Base-by-base conservation (phyloP, 2,888 invertebrate genomes). In the Tanytarsus gracilentus region DNA sequence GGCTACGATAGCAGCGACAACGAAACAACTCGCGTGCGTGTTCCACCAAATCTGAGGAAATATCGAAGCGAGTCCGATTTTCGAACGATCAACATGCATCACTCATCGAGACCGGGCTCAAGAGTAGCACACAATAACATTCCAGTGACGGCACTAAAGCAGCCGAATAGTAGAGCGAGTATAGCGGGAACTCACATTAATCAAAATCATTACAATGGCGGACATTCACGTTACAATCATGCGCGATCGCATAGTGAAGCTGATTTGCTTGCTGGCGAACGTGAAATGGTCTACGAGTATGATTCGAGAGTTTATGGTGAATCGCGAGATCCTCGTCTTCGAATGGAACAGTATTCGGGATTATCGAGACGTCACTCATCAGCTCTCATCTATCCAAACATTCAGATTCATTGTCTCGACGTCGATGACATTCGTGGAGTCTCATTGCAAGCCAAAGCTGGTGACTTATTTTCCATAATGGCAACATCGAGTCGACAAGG, bases 1-100 rank as follows among this genome's bases (percentile, higher is more conserved):
- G 92, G 93, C 9, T 92, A 93, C 73, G 91, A 93, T 69, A 92
- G 91, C 67, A 92, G 91, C 63, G 92, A 93, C 72, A 85, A 85
- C 73, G 85, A 85, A 70, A 84, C 84, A 2, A 78, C 82, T 40
- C 68, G 73, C 33, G 73, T 73, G 64, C 70, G 73, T 51, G 69
- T 71, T 64, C 72, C 72, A 62, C 71, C 71, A 30, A 73, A 74
- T 66, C 80, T 80, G 70, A 78, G 86, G 68, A 87, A 88, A 68
- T 88, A 89, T 63, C 79, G 90, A 64, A 91, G 90, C 65, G 91
- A 92, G 72, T 90, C 90, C 1, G 91, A 91, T 71, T 91, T 92
- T 72, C 78, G 87, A 66, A 70, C 72, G 64, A 71, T 74, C 63
- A 70, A 71, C 40, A 72, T 70, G 62, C 49, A 56, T 14, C 30